These are phyloP conservation scores for Sphyrna mokarran DNA, from an alignment of 2,113 vertebrate species.

Conservation along the genomic window DNA sequence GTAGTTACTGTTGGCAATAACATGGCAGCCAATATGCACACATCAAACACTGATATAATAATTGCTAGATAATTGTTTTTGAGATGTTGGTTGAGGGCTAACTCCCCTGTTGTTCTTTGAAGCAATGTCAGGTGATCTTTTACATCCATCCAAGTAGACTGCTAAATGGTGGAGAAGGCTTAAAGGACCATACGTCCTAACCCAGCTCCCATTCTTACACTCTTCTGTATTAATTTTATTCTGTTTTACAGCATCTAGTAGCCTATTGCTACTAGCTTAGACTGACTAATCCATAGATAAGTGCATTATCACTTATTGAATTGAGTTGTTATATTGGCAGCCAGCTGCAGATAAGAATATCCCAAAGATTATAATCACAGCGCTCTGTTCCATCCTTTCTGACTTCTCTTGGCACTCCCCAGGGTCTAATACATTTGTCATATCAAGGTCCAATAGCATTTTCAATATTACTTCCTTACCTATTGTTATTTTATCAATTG, in stretches of 20 bases:
- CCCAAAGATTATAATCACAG: not conserved
- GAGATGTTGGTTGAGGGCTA: too few species aligned
- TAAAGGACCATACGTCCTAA: too few species aligned
- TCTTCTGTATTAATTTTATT: not conserved
- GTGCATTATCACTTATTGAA: not conserved
- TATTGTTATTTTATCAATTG: not conserved
- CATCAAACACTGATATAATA: too few species aligned
- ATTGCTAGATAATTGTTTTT: too few species aligned
- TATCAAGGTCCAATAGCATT: not conserved
- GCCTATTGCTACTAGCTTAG: not conserved
- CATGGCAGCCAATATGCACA: too few species aligned
- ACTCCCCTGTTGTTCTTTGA: too few species aligned
- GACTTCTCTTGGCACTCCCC: not conserved
- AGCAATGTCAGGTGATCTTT: too few species aligned
- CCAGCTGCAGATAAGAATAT: not conserved
- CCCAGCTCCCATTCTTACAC: too few species aligned
- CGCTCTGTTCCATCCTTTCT: not conserved
- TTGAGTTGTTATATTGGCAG: not conserved
- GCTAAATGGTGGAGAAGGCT: too few species aligned
- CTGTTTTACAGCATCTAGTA: not conserved
- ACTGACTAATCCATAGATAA: not conserved
- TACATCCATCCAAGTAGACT: too few species aligned
- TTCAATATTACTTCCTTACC: not conserved
- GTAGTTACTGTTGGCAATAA: too few species aligned
- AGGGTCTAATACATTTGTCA: not conserved